Evolutionary conservation across 2,888 invertebrate species (phyloP), one percentile per base, ranked within the genome.

Genomic region (Oscheius sp.): DNA sequence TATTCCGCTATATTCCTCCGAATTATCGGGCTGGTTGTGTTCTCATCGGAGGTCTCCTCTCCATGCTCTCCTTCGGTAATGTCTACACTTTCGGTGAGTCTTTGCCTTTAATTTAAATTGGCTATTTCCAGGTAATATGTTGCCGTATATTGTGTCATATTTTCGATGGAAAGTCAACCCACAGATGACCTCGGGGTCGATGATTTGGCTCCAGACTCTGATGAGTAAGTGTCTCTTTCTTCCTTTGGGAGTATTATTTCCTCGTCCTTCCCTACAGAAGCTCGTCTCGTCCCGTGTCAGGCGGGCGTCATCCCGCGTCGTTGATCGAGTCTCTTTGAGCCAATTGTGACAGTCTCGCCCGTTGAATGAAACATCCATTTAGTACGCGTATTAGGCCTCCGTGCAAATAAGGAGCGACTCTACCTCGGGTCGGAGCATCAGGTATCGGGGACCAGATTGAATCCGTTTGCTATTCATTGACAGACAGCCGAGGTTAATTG

Each of bases 121-220:
- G 35, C 5, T 6, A n/a, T 9, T 49, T n/a, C 16, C 59, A 86
- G 86, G 85, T 13, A 87, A 87, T 64, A 76, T 87, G 23, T 77
- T 87, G 49, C 87, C 87, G 7, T 87, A 87, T 73, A 73, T 87
- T 23, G 86, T 87, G 3, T 87, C 87, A 6, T 87, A 87, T 77
- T 77, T 85, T 25, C 77, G 87, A 74, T 85, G 84, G 83, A 84
- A 87, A 76, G 79, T 86, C 49, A 76, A 87, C 70, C 85, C 86
- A 7, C 69, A 76, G 2, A 84, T 85, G 75, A 79, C 79, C 5
- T 75, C 78, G 5, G 87, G 86, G 13, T 76, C 81, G 7, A 71
- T 87, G 77, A 84, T 87, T 18, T 87, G 87, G 87, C 73, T 87
- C 13, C 87, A 87, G 63, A 86, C 85, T 7, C 55, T 85, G 7